Conservation (phyloP, 2,113 vertebrate species). For the Vulpes lagopus region DNA sequence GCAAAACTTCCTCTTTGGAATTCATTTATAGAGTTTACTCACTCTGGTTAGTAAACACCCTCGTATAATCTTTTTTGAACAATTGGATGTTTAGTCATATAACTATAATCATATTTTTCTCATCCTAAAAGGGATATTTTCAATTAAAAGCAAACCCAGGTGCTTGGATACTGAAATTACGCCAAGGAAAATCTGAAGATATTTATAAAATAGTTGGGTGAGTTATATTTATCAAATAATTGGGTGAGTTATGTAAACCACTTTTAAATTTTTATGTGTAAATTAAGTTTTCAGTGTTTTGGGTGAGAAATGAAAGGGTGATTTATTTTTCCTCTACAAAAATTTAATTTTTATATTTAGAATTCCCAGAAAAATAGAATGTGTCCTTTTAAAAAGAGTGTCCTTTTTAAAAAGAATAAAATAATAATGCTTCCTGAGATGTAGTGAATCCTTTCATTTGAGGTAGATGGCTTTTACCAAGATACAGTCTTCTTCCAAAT, state of each 20-base stretch:
- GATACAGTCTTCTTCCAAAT: neutral
- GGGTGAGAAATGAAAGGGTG: neutral
- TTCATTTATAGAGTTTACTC: slow-evolving; percentile 44
- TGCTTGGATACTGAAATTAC: slow-evolving; percentile 93
- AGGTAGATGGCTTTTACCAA: neutral
- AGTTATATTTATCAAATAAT: slow-evolving; percentile 89
- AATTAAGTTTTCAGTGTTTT: slow-evolving; percentile 20
- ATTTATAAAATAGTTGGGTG: slow-evolving; percentile 95
- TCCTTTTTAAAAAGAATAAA: neutral
- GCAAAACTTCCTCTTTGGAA: slow-evolving; percentile 11
- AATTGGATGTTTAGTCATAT: neutral
- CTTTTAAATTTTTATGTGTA: slow-evolving; percentile 37
- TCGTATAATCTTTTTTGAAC: neutral
- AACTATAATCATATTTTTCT: slow-evolving; percentile 47
- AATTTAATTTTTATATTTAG: slow-evolving; percentile 15
- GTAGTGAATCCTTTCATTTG: neutral
- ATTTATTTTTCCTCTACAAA: neutral
- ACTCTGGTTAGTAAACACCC: neutral
- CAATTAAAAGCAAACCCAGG: slow-evolving; percentile 99
- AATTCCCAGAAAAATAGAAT: neutral
- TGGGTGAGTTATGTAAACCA: slow-evolving; percentile 89
- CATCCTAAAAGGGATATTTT: slow-evolving; percentile 94
- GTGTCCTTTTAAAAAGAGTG: neutral
- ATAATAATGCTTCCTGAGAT: neutral
- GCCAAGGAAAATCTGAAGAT: slow-evolving; percentile 96